These are phyloP conservation scores for Lagocephalus sceleratus DNA, from an alignment of 2,797 vertebrate species.

Conservation along the genomic window DNA sequence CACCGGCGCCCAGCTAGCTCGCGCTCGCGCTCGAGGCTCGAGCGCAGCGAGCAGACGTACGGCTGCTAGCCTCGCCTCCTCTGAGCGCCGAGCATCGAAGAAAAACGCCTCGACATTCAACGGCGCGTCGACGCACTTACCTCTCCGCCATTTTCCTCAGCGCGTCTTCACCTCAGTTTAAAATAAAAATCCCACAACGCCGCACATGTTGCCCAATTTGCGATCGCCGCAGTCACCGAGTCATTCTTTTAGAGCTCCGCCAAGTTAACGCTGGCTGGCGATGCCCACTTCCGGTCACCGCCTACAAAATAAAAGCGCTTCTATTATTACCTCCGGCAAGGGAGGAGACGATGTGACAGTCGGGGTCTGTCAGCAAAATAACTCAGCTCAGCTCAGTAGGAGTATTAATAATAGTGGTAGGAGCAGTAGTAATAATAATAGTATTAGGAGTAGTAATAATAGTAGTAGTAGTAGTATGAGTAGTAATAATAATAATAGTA, in stretches of 20 bases:
- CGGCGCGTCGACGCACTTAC: constrained; percentile 40
- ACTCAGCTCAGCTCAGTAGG: too few species aligned
- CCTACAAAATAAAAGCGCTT: constrained; percentile 42
- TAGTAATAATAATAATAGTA: too few species aligned
- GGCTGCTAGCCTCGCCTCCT: constrained; percentile 32
- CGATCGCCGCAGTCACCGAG: constrained; percentile 66
- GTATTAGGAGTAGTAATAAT: too few species aligned
- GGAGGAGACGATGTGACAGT: too few species aligned
- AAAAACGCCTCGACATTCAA: background rate
- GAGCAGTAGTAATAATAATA: too few species aligned
- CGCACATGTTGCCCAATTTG: constrained; percentile 70
- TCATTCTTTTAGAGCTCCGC: constrained; percentile 48
- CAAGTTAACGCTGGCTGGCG: fast-evolving
- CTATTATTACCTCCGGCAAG: too few species aligned
- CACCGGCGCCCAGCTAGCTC: too few species aligned
- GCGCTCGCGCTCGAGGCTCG: background rate
- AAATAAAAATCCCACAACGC: constrained; percentile 63
- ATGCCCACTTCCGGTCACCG: background rate
- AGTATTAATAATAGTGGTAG: too few species aligned
- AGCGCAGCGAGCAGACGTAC: constrained; percentile 11
- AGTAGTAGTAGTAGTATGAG: too few species aligned
- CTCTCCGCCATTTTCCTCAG: constrained; percentile 74
- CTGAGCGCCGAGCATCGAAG: background rate
- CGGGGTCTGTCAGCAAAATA: too few species aligned
- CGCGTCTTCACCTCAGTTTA: constrained; percentile 53